These are phyloP conservation scores for Dicrostonyx torquatus DNA, from an alignment of 2,797 vertebrate species.

Conservation along the genomic window DNA sequence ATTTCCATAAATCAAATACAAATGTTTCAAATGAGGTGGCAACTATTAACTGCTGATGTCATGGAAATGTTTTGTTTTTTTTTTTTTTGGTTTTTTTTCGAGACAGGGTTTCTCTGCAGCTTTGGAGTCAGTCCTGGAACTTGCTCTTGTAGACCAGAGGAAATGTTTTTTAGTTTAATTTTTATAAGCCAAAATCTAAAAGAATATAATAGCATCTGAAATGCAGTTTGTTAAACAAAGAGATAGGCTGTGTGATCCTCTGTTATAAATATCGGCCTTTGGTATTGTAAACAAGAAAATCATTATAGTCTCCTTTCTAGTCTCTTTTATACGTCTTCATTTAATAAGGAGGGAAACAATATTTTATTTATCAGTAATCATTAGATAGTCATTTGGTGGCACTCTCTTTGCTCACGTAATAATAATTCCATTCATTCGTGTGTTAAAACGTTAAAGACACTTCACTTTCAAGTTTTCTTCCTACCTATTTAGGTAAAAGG, in stretches of 20 bases:
- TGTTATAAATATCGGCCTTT: not conserved
- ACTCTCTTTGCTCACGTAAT: not conserved
- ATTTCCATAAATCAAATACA: conserved; percentile 43
- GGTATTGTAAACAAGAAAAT: not conserved
- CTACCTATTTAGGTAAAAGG: not conserved
- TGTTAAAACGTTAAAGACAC: not conserved
- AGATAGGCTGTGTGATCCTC: not conserved
- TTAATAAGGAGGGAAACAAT: not conserved
- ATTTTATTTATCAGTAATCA: not conserved
- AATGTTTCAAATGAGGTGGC: not conserved
- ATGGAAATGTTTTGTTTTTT: not conserved
- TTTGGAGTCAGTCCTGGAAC: too few relatives aligned
- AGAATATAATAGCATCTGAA: not conserved
- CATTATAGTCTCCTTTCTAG: not conserved
- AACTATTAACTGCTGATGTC: not conserved
- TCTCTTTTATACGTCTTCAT: not conserved
- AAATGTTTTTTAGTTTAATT: conserved; percentile 1
- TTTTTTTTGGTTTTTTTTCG: too few relatives aligned
- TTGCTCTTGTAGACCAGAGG: too few relatives aligned
- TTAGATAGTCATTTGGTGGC: not conserved
- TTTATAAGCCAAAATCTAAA: not conserved
- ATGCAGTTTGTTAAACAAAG: not conserved
- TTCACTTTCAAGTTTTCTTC: not conserved
- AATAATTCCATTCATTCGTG: not conserved
- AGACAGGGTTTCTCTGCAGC: too few relatives aligned